A percentile compares a stretch with the other conserved stretches of the same genome.
These are phyloP conservation scores for Ailuropoda melanoleuca DNA, from an alignment of 2,113 vertebrate genomes.

Conservation along the genomic window DNA sequence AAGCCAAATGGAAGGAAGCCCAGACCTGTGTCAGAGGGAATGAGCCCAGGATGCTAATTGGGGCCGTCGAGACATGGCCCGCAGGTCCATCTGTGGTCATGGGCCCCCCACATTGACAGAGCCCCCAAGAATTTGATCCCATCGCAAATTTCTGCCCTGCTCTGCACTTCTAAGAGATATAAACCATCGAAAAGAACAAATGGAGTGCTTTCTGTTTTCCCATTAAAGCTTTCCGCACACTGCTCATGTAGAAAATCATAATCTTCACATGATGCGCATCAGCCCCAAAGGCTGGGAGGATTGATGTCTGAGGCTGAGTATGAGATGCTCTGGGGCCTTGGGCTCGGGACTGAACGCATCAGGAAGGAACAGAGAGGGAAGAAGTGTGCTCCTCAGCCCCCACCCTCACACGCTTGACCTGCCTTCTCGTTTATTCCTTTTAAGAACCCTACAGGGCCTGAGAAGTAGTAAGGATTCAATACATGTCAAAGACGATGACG, in stretches of 20 bases:
- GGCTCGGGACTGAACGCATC: background rate
- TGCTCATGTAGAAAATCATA: background rate
- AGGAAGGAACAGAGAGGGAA: background rate
- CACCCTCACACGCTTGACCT: background rate
- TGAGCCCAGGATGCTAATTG: background rate
- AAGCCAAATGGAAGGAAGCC: background rate
- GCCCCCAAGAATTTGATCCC: background rate
- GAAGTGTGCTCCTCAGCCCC: background rate
- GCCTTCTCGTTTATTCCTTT: background rate
- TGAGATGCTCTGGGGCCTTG: background rate
- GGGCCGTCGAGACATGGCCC: background rate
- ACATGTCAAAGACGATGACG: background rate
- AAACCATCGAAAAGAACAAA: background rate
- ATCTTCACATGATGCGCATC: rapidly evolving
- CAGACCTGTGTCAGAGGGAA: background rate
- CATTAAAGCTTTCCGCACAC: background rate
- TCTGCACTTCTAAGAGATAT: background rate
- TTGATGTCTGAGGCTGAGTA: background rate
- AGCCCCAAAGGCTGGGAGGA: background rate
- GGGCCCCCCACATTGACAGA: background rate
- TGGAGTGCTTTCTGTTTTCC: background rate
- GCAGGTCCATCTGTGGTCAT: background rate
- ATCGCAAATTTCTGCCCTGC: background rate
- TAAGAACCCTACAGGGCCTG: background rate
- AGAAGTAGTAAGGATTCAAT: background rate